Evolutionary conservation across 2,888 invertebrate genomes (phyloP).

Genomic region (Drosophila mimica): DNA sequence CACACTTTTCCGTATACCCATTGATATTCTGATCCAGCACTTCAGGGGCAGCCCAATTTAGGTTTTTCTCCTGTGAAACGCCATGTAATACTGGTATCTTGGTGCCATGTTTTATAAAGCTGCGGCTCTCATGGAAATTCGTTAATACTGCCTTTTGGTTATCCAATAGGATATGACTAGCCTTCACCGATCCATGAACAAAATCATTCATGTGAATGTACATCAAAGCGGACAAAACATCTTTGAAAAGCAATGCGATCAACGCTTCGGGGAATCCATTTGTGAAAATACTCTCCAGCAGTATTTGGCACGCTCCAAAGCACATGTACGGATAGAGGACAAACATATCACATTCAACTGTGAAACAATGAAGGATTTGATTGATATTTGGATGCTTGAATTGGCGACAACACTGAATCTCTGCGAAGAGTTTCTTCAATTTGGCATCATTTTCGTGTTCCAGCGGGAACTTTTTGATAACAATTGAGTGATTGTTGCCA

Average conservation of each 20-base stretch:
- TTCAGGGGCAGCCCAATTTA: slow-evolving; percentile 97
- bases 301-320: slow-evolving; percentile 93
- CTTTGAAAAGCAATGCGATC: slow-evolving; percentile 91
- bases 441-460: slow-evolving; percentile 88
- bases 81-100: slow-evolving; percentile 90
- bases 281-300: slow-evolving; percentile 90
- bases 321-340: slow-evolving; percentile 93
- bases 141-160: slow-evolving; percentile 89
- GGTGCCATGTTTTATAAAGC: slow-evolving; percentile 90
- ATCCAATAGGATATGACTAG: slow-evolving; percentile 93
- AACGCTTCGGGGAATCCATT: slow-evolving; percentile 92
- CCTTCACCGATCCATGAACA: slow-evolving; percentile 94
- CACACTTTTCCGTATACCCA: slow-evolving; percentile 95
- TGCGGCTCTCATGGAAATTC: slow-evolving; percentile 92
- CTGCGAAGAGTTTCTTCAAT: slow-evolving; percentile 88
- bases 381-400: slow-evolving; percentile 92
- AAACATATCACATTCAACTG: slow-evolving; percentile 91
- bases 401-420: slow-evolving; percentile 91
- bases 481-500: slow-evolving; percentile 89
- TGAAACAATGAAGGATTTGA: slow-evolving; percentile 91
- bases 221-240: slow-evolving; percentile 91
- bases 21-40: slow-evolving; percentile 94
- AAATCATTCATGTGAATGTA: slow-evolving; percentile 94
- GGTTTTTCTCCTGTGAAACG: slow-evolving; percentile 88
- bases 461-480: slow-evolving; percentile 91